phyloP scores from a whole-genome alignment of 2,113 vertebrate genomes.

The Podarcis cretensis region DNA sequence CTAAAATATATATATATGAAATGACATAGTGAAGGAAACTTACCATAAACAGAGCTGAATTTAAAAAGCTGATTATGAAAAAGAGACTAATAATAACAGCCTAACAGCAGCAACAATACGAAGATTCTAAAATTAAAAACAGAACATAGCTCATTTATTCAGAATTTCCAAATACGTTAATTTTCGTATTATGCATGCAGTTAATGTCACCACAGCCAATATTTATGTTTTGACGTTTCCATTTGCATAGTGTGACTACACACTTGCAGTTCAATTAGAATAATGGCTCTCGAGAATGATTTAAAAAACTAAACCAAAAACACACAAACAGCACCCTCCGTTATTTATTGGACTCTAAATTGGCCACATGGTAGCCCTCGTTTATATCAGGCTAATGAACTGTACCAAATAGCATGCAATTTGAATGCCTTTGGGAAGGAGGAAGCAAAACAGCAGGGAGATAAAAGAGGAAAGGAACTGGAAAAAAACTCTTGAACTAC shows the following conservation, averaged over 20 bases:
- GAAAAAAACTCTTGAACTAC: neutral
- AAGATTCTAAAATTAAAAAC: neutral
- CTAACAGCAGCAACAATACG: neutral
- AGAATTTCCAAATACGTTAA: constrained; percentile 11
- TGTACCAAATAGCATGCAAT: neutral
- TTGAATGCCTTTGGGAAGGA: neutral
- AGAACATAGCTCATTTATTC: neutral
- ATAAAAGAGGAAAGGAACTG: neutral
- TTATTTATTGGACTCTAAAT: constrained; percentile 20
- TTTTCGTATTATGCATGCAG: neutral
- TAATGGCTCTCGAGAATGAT: constrained; percentile 24
- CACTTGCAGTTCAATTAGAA: constrained; percentile 16
- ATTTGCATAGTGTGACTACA: constrained; percentile 11
- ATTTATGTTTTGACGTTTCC: constrained; percentile 28
- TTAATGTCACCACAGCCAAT: neutral
- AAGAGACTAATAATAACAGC: neutral
- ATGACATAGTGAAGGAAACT: neutral
- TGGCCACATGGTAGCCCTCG: neutral
- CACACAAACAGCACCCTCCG: neutral
- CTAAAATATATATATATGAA: neutral
- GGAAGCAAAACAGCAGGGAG: neutral
- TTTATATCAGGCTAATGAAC: constrained; percentile 23
- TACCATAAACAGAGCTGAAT: neutral
- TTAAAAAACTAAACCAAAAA: neutral
- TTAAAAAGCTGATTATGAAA: neutral